Evolutionary conservation across 2,888 invertebrate species (phyloP).

Genomic region (Rhodophaea formosa): DNA sequence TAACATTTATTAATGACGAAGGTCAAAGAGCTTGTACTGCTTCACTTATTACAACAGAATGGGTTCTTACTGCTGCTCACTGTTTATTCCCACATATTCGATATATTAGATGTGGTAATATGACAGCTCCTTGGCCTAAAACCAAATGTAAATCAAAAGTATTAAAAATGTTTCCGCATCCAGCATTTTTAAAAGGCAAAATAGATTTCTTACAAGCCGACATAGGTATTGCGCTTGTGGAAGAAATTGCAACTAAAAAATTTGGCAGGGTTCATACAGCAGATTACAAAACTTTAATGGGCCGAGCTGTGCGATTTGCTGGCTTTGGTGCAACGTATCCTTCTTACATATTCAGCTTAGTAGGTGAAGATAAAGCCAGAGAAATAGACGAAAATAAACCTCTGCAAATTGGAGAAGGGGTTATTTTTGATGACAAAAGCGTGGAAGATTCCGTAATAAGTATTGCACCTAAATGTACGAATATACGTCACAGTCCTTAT

Average conservation of each 20-base stretch:
- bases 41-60: neutral
- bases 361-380: neutral
- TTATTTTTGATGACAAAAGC: neutral
- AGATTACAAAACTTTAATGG: neutral
- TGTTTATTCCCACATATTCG: neutral
- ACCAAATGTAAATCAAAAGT: neutral
- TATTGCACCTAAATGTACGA: neutral
- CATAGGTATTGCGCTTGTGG: neutral
- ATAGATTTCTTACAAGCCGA: neutral
- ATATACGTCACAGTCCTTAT: neutral
- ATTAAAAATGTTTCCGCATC: neutral
- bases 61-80: constrained; percentile 4
- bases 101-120: neutral
- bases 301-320: neutral
- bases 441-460: neutral
- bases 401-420: neutral
- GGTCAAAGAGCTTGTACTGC: neutral
- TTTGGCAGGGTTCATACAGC: neutral
- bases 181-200: neutral
- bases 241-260: neutral
- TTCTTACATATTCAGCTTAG: neutral
- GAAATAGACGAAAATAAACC: neutral
- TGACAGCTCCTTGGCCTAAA: neutral
- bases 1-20: neutral
- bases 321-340: neutral